phyloP scores from a whole-genome alignment of 2,113 vertebrate genomes.

The Hemiscyllium ocellatum region DNA sequence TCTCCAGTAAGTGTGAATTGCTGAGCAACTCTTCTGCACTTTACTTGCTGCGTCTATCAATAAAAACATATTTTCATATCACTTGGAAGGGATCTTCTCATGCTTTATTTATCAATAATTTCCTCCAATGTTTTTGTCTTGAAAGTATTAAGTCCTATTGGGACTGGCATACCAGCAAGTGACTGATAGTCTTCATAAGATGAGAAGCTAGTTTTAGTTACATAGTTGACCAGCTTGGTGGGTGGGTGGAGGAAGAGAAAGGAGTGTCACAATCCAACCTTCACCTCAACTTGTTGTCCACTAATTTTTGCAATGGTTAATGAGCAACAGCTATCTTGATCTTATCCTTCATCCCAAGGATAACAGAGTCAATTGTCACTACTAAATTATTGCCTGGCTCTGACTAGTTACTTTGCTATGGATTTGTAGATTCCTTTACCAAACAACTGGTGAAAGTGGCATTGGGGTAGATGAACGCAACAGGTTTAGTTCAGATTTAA shows the following conservation, averaged over 20 bases:
- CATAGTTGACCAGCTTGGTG: background rate
- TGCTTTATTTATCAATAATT: background rate
- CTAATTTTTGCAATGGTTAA: background rate
- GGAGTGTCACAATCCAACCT: background rate
- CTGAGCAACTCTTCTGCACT: constrained; percentile 35
- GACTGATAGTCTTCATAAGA: background rate
- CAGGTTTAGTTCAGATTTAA: background rate
- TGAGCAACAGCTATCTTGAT: background rate
- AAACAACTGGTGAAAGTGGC: background rate
- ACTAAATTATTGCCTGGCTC: background rate
- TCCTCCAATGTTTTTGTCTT: no score
- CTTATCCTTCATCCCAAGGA: background rate
- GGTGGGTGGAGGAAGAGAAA: background rate
- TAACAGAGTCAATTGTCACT: background rate
- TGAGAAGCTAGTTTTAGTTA: background rate
- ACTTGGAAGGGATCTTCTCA: background rate
- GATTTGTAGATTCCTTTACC: background rate
- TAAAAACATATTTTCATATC: constrained; percentile 35
- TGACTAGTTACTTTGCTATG: background rate
- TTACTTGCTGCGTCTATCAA: constrained; percentile 36
- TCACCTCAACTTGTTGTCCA: background rate
- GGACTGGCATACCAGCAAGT: background rate
- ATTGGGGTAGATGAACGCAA: background rate
- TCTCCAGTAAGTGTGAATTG: constrained; percentile 37
- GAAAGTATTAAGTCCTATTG: background rate